A percentile compares a stretch with the other conserved stretches of the same genome.
phyloP scores from a whole-genome alignment of 2,888 invertebrate species.

The Brenthis daphne region DNA sequence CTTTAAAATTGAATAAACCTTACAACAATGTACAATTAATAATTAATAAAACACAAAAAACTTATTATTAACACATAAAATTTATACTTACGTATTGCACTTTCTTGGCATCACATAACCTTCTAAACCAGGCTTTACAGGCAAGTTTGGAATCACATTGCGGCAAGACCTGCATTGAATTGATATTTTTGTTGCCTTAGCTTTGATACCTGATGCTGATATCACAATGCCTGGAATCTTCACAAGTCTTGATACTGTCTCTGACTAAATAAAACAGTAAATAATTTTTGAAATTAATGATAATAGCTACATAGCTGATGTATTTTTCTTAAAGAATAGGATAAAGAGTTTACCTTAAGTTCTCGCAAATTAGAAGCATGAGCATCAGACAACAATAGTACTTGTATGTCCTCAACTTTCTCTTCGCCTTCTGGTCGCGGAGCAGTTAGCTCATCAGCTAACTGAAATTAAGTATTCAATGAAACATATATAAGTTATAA shows the following conservation, averaged over 20 bases:
- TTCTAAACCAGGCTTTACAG: constrained; percentile 96
- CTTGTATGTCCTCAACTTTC: constrained; percentile 95
- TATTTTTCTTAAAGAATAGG: not conserved
- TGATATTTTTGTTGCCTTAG: constrained; percentile 97
- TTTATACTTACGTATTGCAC: constrained; percentile 90
- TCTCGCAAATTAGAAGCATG: constrained; percentile 91
- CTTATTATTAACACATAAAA: not conserved
- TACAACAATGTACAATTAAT: not conserved
- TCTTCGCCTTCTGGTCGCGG: constrained; percentile 96
- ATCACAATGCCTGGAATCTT: constrained; percentile 98
- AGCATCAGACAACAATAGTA: constrained; percentile 92
- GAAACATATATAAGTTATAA: not conserved
- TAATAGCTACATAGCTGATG: not conserved
- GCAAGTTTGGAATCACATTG: constrained; percentile 92
- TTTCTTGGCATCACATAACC: constrained; percentile 97
- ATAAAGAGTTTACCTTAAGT: constrained; percentile 85
- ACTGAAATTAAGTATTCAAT: constrained; percentile 48
- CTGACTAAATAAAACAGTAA: constrained; percentile 85
- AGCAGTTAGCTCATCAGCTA: constrained; percentile 97
- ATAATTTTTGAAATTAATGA: constrained; percentile 2
- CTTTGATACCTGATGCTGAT: constrained; percentile 95
- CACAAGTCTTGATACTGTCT: constrained; percentile 94
- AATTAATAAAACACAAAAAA: not conserved
- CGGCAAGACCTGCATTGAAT: constrained; percentile 98
- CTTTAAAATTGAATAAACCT: not conserved